These are phyloP conservation scores for Tridacna crocea DNA, from an alignment of 2,888 invertebrate genomes.

Conservation along the genomic window DNA sequence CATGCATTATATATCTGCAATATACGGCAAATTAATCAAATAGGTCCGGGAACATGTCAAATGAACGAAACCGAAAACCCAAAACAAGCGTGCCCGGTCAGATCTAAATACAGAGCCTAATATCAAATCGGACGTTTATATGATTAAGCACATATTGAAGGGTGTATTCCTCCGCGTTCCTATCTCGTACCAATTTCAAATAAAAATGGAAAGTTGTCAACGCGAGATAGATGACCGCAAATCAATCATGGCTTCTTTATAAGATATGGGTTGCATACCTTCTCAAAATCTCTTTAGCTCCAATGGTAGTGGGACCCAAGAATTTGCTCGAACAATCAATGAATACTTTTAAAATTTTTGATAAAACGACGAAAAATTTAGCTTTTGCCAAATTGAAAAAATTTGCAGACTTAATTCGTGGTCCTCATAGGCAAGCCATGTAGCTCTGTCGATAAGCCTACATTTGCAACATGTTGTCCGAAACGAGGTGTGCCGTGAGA, in stretches of 20 bases:
- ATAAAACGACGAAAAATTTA: too few species aligned
- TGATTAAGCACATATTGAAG: slow-evolving; percentile 25
- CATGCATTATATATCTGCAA: slow-evolving; percentile 24
- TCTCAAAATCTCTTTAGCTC: too few species aligned
- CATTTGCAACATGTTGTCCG: too few species aligned
- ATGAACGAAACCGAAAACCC: slow-evolving; percentile 17
- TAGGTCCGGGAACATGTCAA: slow-evolving; percentile 10
- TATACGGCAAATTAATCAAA: slow-evolving; percentile 23
- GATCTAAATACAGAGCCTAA: slow-evolving; percentile 7
- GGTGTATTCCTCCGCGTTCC: slow-evolving; percentile 19
- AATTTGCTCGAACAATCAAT: too few species aligned
- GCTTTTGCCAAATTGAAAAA: neutral
- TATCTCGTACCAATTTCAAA: slow-evolving; percentile 23
- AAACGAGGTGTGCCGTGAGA: too few species aligned
- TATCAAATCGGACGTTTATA: slow-evolving; percentile 25
- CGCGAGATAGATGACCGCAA: neutral
- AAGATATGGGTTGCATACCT: neutral
- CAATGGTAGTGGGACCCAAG: too few species aligned
- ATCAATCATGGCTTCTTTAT: neutral
- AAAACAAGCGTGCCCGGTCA: slow-evolving; percentile 27
- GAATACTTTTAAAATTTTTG: too few species aligned
- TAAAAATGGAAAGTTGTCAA: slow-evolving; percentile 27
- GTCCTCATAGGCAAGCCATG: too few species aligned
- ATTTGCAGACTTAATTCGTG: too few species aligned
- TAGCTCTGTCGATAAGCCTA: too few species aligned